Evolutionary conservation across 64 coral and sea anemone genomes (phyloP).

Genomic region (Trachythela sp.): DNA sequence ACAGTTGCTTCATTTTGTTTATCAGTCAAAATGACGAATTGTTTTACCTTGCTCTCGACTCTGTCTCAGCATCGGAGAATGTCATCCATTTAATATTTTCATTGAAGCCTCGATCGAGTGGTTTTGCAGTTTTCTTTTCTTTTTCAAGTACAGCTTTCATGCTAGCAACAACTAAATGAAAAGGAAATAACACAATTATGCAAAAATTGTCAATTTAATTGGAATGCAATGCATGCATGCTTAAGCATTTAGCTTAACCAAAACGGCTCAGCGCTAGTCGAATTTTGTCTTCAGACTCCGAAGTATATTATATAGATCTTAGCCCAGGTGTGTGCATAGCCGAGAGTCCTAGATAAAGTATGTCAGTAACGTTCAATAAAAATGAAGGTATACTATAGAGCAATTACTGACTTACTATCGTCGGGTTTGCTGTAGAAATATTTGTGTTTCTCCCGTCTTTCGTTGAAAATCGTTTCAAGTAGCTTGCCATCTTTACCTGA

Average conservation of each 20-base stretch:
- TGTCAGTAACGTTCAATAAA: too few relatives aligned
- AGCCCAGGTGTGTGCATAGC: too few relatives aligned
- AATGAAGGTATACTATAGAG: not conserved
- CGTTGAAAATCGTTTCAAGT: not conserved
- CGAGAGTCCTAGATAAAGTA: too few relatives aligned
- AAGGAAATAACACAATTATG: not conserved
- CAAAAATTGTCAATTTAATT: too few relatives aligned
- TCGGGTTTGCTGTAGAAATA: not conserved
- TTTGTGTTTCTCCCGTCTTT: not conserved
- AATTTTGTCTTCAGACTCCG: too few relatives aligned
- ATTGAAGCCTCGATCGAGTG: slow-evolving; percentile 20
- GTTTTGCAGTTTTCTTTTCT: not conserved
- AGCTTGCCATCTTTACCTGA: not conserved
- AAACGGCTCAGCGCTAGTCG: too few relatives aligned
- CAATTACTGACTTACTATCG: not conserved
- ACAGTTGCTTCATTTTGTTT: too few relatives aligned
- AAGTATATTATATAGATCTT: too few relatives aligned
- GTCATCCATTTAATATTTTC: slow-evolving; percentile 47
- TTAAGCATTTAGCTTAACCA: too few relatives aligned
- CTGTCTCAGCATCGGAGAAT: slow-evolving; percentile 36
- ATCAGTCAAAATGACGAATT: not conserved
- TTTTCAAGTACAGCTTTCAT: not conserved
- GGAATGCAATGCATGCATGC: too few relatives aligned
- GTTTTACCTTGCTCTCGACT: slow-evolving; percentile 25
- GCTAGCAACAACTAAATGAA: not conserved